These are phyloP conservation scores for Nesidiocoris tenuis DNA, from an alignment of 2,888 invertebrate species.

Conservation along the genomic window DNA sequence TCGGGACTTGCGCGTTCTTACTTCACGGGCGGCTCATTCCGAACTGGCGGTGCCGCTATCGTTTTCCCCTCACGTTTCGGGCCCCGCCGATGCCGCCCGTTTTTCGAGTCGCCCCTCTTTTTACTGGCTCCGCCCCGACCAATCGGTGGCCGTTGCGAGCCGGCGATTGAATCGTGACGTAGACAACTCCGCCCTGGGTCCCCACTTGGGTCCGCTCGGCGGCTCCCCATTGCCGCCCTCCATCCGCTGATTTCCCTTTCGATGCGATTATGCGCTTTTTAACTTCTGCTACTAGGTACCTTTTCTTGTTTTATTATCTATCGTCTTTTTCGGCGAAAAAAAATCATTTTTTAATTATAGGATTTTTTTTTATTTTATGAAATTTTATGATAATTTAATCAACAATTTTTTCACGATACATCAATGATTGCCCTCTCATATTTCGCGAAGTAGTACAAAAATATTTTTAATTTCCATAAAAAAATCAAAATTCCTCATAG, in stretches of 20 bases:
- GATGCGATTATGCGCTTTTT: slow-evolving; percentile 48
- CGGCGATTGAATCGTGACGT: slow-evolving; percentile 42
- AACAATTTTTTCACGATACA: too few species aligned
- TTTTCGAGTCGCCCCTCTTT: background rate
- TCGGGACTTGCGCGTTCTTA: background rate
- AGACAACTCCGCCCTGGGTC: slow-evolving; percentile 36
- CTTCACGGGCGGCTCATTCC: background rate
- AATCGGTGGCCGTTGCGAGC: slow-evolving; percentile 23
- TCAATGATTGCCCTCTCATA: too few species aligned
- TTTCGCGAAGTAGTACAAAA: too few species aligned
- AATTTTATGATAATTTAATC: too few species aligned
- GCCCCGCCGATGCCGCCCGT: slow-evolving; percentile 37
- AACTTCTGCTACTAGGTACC: too few species aligned
- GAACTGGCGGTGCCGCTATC: background rate
- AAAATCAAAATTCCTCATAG: too few species aligned
- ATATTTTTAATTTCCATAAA: too few species aligned
- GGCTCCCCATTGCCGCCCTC: slow-evolving; percentile 36
- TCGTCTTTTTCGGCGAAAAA: slow-evolving; percentile 9
- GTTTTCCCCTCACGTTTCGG: slow-evolving; percentile 33
- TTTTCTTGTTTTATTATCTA: slow-evolving; percentile 42
- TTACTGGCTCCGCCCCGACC: slow-evolving; percentile 31
- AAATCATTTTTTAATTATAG: background rate
- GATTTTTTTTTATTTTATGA: too few species aligned
- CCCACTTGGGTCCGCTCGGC: slow-evolving; percentile 18
- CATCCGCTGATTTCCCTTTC: slow-evolving; percentile 48